Evolutionary conservation across 2,888 invertebrate species (phyloP), one percentile per base, ranked within the genome.

Genomic region (Cataglyphis rosenhaueri): DNA sequence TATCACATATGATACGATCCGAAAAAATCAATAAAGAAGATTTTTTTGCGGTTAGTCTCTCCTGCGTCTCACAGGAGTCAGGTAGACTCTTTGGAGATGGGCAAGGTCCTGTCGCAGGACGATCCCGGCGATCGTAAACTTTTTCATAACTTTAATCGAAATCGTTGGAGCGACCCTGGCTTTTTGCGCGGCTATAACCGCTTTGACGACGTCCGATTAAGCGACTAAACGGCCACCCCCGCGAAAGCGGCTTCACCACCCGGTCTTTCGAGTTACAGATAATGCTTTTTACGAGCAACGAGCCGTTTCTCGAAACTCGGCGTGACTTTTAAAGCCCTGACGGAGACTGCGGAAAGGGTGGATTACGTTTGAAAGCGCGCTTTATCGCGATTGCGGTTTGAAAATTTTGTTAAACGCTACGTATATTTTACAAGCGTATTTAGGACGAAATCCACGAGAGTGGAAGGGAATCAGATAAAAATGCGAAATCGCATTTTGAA

Each of bases 81-180:
- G 10, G 8, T 65, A 52, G 52, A 55, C 15, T 73, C 64, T 55
- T 62, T 57, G 25, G 48, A 52, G 73, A 73, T 35, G 55, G 73
- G 41, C 61, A 29, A n/a, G 48, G 18, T 32, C 62, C 57, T 65
- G 75, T 55, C 79, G 48, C 57, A n/a, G 65, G 35, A 62, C 61
- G 66, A 61, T 74, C 32, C 70, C 57, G 55, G 68, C 41, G 88
- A 85, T 87, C 86, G 82, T 86, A 85, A 90, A 91, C 85, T 91
- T 91, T 90, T 90, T 88, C 89, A 88, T 85, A 91, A 91, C 84
- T 91, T 91, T 91, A 91, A 91, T 91, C 89, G 89, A 90, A 90
- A 85, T 90, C 89, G 70, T 78, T 75, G 74, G 41, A 78, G 48
- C 74, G 48, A 25, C 21, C 32, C n/a, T 57, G 25, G 52, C 79